phyloP scores from a whole-genome alignment of 37 sponge, comb jelly and placozoan genomes.

The Chondrilla cf. caribensis region DNA sequence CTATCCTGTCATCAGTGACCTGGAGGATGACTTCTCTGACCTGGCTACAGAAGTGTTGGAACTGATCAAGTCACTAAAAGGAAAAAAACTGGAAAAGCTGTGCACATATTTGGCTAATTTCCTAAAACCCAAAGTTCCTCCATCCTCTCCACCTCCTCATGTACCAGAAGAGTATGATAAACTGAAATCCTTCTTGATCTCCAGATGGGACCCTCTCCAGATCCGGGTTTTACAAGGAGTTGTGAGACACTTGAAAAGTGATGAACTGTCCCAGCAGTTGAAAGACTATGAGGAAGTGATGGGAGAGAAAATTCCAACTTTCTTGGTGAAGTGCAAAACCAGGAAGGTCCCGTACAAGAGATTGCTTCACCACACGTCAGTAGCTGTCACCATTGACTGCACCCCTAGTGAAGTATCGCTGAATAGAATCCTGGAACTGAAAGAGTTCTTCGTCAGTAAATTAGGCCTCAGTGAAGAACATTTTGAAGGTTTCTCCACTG shows the following conservation, averaged over 20 bases:
- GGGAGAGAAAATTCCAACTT: neutral
- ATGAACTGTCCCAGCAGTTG: neutral
- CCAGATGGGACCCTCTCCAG: neutral
- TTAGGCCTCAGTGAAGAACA: neutral
- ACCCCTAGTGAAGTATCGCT: neutral
- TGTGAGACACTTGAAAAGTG: neutral
- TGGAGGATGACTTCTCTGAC: neutral
- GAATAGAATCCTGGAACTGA: neutral
- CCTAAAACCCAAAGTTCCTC: neutral
- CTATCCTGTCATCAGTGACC: neutral
- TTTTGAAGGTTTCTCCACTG: neutral
- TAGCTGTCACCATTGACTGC: neutral
- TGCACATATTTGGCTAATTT: neutral
- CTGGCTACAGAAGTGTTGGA: neutral
- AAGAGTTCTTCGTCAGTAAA: neutral
- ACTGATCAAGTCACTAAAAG: neutral
- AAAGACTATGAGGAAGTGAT: neutral
- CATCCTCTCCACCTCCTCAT: neutral
- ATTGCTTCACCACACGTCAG: neutral
- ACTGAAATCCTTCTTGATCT: neutral
- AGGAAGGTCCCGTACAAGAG: neutral
- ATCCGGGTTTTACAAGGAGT: neutral
- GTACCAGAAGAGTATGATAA: neutral
- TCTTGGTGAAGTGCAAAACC: neutral
- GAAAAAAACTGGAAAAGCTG: neutral